Evolutionary conservation across 92 coral and sea anemone species (phyloP), one percentile per base, ranked within the genome.

Genomic region (Micromussa lordhowensis): DNA sequence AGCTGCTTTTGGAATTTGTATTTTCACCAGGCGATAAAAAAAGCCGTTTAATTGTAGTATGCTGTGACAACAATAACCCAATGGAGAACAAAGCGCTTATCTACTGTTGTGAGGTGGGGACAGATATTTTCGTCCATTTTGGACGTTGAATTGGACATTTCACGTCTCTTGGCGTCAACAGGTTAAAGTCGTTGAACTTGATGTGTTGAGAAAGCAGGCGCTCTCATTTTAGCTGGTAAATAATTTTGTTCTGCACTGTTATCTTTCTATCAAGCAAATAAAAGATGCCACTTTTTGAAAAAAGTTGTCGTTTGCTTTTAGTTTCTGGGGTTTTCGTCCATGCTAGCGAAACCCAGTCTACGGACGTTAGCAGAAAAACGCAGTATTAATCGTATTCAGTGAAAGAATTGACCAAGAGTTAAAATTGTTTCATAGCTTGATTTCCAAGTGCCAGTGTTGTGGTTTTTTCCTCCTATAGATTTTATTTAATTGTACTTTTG

Each of bases 231-330:
- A 79, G 19, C 32, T 14, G 24, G 51, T 6, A 26, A 29, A 31
- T 26, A 53, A 79, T 49, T 79, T 79, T 79, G 82, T 69, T 29
- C 21, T 30, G 82, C 30, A 55, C 5, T 54, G 68, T 40, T 35
- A 78, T 54, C 82, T 79, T 55, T 79, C 82, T 53, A 55, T 32
- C 21, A 14, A 78, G 64, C 22, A 18, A 79, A 79, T 79, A 53
- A 79, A 79, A 79, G 68, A 32, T 79, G 69, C 12, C 24, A 53
- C 82, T 55, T 79, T 79, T 79, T 17, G 16, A 7, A 79, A 21
- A 31, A 55, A 19, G 18, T 15, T 28, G 19, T 53, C 12, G 21
- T 53, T 34, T 70, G 36, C 38, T 15, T 70, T 30, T 29, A 29
- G 75, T 28, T 28, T 19, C 21, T 28, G 16, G 75, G 48, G 4